Base-by-base conservation (phyloP, 1,140 invertebrate species). In the Leptopilina clavipes region DNA sequence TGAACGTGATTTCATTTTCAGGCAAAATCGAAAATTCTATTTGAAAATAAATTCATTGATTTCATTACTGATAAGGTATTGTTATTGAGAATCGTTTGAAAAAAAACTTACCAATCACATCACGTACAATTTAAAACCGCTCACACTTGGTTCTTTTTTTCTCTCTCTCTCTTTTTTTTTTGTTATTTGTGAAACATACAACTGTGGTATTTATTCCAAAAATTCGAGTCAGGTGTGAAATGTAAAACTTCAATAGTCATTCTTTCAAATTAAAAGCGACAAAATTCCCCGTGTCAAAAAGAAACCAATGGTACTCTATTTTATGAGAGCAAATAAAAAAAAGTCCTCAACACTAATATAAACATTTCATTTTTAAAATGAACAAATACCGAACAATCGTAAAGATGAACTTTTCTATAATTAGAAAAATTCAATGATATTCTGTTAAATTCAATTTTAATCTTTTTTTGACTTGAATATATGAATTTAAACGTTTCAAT, bases 51-150 rank as follows among this genome's bases (percentile, higher is more conserved):
- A 31, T 31, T 65, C 12, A 37, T n/a, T 31, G 59, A 65, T 65
- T 65, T 65, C 19, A 65, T 65, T 65, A 31, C 25, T 31, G 59
- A 65, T 65, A 65, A 65, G 59, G 56, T 31, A 65, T 65, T 65
- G 22, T 65, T 31, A 19, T 9, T 22, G 19, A 31, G 59, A 65
- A 65, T 12, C 14, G 14, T 52, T 17, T 74, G 9, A 37, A 45
- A 10, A 52, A 56, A 19, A 43, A 12, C 72, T 79, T 71, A 31
- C 75, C 70, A 73, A 79, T 76, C 31, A 48, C 71, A 71, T 73
- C 59, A 65, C 59, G 59, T 65, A 37, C 59, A 37, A 65, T 65
- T 31, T 65, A 65, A n/a, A 37, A 12, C n/a, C 52, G 18, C 3
- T 19, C n/a, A 10, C 18, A 31, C 25, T 48, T 48, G 52, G n/a